Conservation (phyloP, 2,888 invertebrate genomes). For the Aleiodes alternator region DNA sequence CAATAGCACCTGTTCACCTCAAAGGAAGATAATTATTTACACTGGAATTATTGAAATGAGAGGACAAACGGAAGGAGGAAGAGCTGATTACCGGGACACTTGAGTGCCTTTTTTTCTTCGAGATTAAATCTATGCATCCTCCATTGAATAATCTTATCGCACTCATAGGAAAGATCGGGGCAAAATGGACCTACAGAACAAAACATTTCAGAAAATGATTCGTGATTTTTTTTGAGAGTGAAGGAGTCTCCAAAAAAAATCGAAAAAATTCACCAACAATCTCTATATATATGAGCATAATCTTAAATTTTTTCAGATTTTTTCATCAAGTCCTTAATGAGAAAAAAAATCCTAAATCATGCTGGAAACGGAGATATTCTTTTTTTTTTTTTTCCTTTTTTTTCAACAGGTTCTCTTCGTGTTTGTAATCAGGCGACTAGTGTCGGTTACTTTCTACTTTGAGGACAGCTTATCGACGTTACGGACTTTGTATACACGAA, state of each 20-base stretch:
- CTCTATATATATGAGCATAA: too few species aligned
- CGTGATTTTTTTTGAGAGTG: too few species aligned
- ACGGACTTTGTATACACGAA: background rate
- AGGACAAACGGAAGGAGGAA: conserved; percentile 12
- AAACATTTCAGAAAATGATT: too few species aligned
- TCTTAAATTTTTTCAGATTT: too few species aligned
- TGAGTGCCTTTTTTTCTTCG: background rate
- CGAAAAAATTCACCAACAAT: too few species aligned
- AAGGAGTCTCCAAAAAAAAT: too few species aligned
- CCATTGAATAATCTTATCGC: conserved; percentile 15
- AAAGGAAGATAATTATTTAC: background rate
- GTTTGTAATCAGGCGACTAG: conserved; percentile 15
- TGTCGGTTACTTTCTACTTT: conserved; percentile 30
- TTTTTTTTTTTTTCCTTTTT: background rate
- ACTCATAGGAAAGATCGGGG: background rate
- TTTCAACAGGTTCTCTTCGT: conserved; percentile 10
- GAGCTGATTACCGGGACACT: conserved; percentile 14
- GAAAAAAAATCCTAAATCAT: too few species aligned
- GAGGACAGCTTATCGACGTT: conserved; percentile 16
- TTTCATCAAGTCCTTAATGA: too few species aligned
- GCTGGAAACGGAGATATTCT: background rate
- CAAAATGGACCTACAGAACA: too few species aligned
- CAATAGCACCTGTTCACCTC: conserved; percentile 16
- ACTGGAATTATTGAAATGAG: conserved; percentile 1
- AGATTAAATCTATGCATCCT: background rate